These are phyloP conservation scores for Drosophila setosimentum DNA, from an alignment of 2,888 invertebrate genomes.

Conservation along the genomic window DNA sequence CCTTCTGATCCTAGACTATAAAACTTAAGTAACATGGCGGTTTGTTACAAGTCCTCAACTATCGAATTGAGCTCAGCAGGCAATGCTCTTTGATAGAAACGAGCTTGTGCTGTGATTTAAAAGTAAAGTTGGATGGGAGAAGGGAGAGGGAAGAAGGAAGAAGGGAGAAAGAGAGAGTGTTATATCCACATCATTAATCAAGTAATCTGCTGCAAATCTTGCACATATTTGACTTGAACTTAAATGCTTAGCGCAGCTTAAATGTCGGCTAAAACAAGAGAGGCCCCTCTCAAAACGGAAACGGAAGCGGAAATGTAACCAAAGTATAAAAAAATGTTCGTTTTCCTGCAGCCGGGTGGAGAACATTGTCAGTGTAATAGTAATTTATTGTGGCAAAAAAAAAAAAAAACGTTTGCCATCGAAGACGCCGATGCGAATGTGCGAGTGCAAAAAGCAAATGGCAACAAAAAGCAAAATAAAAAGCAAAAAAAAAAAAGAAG, in stretches of 20 bases:
- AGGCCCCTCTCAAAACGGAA: constrained; percentile 5
- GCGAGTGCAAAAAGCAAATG: constrained; percentile 8
- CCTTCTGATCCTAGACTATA: not conserved
- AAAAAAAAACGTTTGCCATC: constrained; percentile 59
- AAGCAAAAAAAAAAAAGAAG: not conserved
- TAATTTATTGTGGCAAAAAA: constrained; percentile 77
- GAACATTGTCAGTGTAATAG: constrained; percentile 74
- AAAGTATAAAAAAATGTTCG: constrained; percentile 69
- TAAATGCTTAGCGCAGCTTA: constrained; percentile 55
- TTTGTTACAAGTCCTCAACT: not conserved
- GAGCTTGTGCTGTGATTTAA: not conserved
- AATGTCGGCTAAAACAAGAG: constrained; percentile 41
- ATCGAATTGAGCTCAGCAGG: not conserved
- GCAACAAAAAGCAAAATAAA: not conserved
- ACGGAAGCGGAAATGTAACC: constrained; percentile 58
- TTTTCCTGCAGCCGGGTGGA: constrained; percentile 13
- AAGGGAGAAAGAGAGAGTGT: not conserved
- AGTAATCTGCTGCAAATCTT: constrained; percentile 58
- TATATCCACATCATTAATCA: constrained; percentile 55
- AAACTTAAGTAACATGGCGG: not conserved
- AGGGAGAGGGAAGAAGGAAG: not conserved
- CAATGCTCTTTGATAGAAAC: not conserved
- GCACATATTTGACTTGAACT: constrained; percentile 64
- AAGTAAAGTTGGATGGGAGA: not conserved
- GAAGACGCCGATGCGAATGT: constrained; percentile 16